phyloP scores from a whole-genome alignment of 2,888 invertebrate species.

The Cantharis lateralis region DNA sequence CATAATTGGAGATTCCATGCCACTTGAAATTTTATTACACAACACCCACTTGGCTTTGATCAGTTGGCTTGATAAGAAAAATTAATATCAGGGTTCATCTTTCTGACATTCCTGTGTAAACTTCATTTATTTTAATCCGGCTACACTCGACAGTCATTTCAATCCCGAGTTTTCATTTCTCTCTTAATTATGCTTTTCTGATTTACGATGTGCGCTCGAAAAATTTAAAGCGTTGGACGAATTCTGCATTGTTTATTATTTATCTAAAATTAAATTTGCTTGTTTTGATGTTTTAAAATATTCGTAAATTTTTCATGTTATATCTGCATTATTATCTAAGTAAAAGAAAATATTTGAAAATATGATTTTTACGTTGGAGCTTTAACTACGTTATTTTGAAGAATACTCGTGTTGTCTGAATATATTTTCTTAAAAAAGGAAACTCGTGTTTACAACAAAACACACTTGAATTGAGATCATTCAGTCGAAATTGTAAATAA shows the following conservation, averaged over 20 bases:
- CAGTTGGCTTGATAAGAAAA: not conserved
- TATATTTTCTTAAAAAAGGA: not conserved
- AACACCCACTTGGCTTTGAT: not conserved
- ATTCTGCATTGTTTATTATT: not conserved
- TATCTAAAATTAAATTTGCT: not conserved
- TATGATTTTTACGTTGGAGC: not conserved
- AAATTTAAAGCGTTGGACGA: not conserved
- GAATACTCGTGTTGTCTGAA: not conserved
- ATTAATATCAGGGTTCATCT: not conserved
- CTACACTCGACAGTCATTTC: not conserved
- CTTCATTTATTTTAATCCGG: not conserved
- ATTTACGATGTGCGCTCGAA: not conserved
- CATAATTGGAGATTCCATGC: not conserved
- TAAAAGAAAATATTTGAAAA: not conserved
- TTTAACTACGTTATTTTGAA: not conserved
- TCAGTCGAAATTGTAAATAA: not conserved
- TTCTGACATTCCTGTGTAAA: not conserved
- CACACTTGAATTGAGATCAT: not conserved
- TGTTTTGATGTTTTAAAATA: not conserved
- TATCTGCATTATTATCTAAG: not conserved
- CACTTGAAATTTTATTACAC: not conserved
- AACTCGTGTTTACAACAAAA: not conserved
- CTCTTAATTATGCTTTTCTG: not conserved
- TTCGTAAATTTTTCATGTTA: not conserved
- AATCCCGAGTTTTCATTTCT: not conserved